Base-by-base conservation (phyloP, 2,888 invertebrate species). In the Scaptomyza cyrtandrae region DNA sequence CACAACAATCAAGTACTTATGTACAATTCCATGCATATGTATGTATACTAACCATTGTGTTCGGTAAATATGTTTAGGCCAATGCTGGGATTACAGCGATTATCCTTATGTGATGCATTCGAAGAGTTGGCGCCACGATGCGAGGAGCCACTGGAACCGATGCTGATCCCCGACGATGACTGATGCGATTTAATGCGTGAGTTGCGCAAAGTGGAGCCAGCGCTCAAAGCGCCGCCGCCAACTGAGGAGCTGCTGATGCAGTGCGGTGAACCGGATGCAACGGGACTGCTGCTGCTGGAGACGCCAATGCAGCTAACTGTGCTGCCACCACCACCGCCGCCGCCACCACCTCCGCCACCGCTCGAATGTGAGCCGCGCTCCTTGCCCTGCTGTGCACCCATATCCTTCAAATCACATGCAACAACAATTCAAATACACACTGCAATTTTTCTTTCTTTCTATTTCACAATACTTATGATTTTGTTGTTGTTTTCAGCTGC, bases 21-120 rank as follows among this genome's bases (percentile, higher is more conserved):
- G 39, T 39, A 39, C 39, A 14, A 33, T 35, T 41, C 16, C 10
- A 16, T 41, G 39, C 14, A 31, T 31, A 33, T 6, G 6, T 13
- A 27, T n/a, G 50, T 27, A 6, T 76, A 94, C 96, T 95, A 93
- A 98, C 98, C 98, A 93, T 96, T 97, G 93, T 98, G 98, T 93
- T 98, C 98, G 43, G 97, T 97, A 93, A 98, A 98, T 92, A 98
- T 97, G 93, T 98, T 98, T 89, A 97, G 96, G 90, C 97, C 96
- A 90, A 96, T 95, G 62, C 81, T 78, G 56, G 89, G 81, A 78
- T 88, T 89, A 66, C 90, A 89, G 48, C 95, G 95, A 92, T 95
- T 95, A 94, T 97, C 97, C 93, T 97, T 89, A 61, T 75, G 78
- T 24, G 63, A 71, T 50, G 63, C 35, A 60, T 46, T 76, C 24